Conservation (phyloP, 2,888 invertebrate species). For the Toxonevra muliebris region DNA sequence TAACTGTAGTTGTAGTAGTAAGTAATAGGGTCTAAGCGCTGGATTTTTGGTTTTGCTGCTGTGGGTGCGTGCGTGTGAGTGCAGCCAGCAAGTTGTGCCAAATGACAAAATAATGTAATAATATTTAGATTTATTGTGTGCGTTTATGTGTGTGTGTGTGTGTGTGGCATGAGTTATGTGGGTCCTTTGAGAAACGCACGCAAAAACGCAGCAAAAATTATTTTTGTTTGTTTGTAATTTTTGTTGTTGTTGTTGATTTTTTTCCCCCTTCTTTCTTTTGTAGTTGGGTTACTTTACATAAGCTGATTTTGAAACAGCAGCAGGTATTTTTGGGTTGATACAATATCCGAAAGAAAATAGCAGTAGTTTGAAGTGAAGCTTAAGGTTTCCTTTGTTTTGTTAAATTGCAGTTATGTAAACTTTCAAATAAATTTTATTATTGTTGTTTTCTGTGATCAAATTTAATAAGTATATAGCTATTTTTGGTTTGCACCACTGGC, state of each 20-base stretch:
- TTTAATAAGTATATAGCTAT: too few relatives aligned
- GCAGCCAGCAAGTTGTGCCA: conserved; percentile 26
- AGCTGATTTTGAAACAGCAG: conserved; percentile 5
- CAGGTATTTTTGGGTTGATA: conserved; percentile 3
- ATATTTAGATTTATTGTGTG: conserved; percentile 36
- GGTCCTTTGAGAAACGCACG: conserved; percentile 37
- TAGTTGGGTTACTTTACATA: conserved; percentile 15
- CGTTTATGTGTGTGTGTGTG: neutral
- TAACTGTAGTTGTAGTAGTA: neutral
- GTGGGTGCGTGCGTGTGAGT: conserved; percentile 39
- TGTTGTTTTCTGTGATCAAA: too few relatives aligned
- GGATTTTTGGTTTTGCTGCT: conserved; percentile 49
- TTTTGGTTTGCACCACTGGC: too few relatives aligned
- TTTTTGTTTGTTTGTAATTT: conserved; percentile 4
- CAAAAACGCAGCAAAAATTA: neutral
- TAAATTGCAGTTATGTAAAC: too few relatives aligned
- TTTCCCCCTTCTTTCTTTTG: conserved; percentile 7
- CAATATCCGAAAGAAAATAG: conserved; percentile 5
- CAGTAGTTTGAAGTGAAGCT: too few relatives aligned
- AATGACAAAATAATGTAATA: conserved; percentile 41
- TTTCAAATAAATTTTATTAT: too few relatives aligned
- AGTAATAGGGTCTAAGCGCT: conserved; percentile 1
- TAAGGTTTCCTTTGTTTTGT: too few relatives aligned
- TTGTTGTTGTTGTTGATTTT: conserved; percentile 3
- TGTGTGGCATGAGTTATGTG: conserved; percentile 33